Evolutionary conservation across 2,888 invertebrate species (phyloP).

Genomic region (Nebria brevicollis): DNA sequence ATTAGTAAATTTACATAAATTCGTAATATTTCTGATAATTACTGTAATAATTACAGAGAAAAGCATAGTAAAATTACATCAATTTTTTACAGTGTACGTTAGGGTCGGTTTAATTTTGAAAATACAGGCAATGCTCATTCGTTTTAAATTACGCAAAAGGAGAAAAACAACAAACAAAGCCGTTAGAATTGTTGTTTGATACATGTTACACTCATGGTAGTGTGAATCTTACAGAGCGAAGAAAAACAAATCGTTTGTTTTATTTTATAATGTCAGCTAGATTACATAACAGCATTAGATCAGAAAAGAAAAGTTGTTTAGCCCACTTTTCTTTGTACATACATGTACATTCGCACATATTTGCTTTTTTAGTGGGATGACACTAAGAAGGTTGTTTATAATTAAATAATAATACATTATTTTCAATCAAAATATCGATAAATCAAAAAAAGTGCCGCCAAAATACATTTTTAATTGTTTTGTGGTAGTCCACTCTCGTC

Average conservation of each 20-base stretch:
- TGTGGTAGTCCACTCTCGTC: no score
- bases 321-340: background rate
- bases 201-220: background rate
- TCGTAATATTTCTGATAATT: no score
- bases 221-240: background rate
- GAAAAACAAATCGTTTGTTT: background rate
- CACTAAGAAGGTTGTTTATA: background rate
- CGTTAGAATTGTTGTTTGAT: background rate
- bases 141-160: background rate
- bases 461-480: no score
- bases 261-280: background rate
- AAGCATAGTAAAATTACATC: no score
- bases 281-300: constrained; percentile 1
- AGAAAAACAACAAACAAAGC: background rate
- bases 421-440: no score
- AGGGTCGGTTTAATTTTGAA: background rate
- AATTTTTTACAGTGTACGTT: no score
- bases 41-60: no score
- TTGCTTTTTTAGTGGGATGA: background rate
- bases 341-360: background rate
- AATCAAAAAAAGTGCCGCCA: no score
- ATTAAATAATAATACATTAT: background rate
- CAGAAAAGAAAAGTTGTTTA: constrained; percentile 1
- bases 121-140: background rate
- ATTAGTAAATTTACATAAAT: no score